Evolutionary conservation across 2,888 invertebrate genomes (phyloP).

Genomic region (Emmelina monodactyla): DNA sequence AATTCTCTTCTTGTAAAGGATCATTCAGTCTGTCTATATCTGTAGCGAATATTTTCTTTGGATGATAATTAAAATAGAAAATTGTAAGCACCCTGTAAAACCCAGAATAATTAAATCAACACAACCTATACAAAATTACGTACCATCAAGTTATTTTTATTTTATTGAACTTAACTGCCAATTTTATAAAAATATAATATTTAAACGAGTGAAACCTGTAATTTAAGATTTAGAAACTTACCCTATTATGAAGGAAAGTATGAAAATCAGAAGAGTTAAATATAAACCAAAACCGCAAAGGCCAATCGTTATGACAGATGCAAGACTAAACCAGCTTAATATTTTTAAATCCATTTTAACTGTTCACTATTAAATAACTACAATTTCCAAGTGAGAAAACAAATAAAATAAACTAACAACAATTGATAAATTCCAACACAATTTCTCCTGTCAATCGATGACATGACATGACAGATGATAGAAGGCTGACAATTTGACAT

Average conservation of each 20-base stretch:
- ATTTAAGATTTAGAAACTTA: too few species aligned
- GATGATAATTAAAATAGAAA: constrained; percentile 45
- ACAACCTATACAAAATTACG: too few species aligned
- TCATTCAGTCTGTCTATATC: constrained; percentile 54
- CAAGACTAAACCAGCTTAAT: constrained; percentile 43
- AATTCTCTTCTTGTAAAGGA: constrained; percentile 49
- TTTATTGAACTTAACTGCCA: too few species aligned
- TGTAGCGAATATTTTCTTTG: constrained; percentile 39
- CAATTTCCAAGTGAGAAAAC: constrained; percentile 22
- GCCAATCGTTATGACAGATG: constrained; percentile 44
- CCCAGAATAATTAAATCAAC: too few species aligned
- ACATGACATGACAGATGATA: too few species aligned
- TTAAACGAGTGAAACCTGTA: too few species aligned
- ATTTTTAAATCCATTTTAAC: constrained; percentile 33
- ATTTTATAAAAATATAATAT: too few species aligned
- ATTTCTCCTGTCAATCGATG: constrained; percentile 10
- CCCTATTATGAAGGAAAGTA: constrained; percentile 49
- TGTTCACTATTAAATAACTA: constrained; percentile 17
- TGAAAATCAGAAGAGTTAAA: constrained; percentile 39
- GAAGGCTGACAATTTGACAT: too few species aligned
- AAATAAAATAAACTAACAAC: constrained; percentile 15
- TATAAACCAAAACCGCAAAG: constrained; percentile 49
- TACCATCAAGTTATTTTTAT: too few species aligned
- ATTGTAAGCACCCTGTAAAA: constrained; percentile 40
- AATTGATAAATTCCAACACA: constrained; percentile 18